These are phyloP conservation scores for Leptoteleia sp. DNA, from an alignment of 1,140 invertebrate genomes.

Conservation along the genomic window DNA sequence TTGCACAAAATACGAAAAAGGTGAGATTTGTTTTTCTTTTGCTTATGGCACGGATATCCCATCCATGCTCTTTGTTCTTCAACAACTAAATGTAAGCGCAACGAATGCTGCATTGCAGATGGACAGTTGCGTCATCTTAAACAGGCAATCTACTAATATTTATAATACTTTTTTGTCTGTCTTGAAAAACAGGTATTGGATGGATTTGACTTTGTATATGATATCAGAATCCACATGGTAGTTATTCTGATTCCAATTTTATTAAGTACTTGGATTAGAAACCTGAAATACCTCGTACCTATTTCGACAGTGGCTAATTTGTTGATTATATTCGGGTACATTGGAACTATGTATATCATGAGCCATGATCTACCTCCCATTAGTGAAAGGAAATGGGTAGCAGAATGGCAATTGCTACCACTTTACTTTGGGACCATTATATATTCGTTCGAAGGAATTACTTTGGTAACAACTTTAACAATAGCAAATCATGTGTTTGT, in stretches of 20 bases:
- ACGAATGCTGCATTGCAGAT: slow-evolving; percentile 29
- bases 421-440: slow-evolving; percentile 89
- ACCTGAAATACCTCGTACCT: slow-evolving; percentile 88
- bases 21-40: slow-evolving; percentile 78
- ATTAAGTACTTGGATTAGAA: slow-evolving; percentile 87
- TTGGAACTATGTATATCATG: slow-evolving; percentile 87
- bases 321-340: slow-evolving; percentile 85
- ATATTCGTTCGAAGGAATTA: slow-evolving; percentile 91
- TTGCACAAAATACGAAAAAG: slow-evolving; percentile 90
- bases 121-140: slow-evolving; percentile 31
- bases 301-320: slow-evolving; percentile 88
- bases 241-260: slow-evolving; percentile 87
- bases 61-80: slow-evolving; percentile 12
- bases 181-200: slow-evolving; percentile 83
- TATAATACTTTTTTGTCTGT: neutral
- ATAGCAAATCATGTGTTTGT: too few species aligned
- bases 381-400: slow-evolving; percentile 81
- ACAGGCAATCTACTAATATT: neutral
- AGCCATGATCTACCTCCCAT: slow-evolving; percentile 85
- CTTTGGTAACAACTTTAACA: slow-evolving; percentile 86
- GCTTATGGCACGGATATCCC: neutral
- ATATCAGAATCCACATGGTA: slow-evolving; percentile 86
- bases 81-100: slow-evolving; percentile 19
- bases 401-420: slow-evolving; percentile 83
- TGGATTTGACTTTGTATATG: slow-evolving; percentile 82